Percentiles rank a stretch among this genome's conserved stretches.
phyloP scores from a whole-genome alignment of 2,797 vertebrate species.

The Lycodopsis pacificus region DNA sequence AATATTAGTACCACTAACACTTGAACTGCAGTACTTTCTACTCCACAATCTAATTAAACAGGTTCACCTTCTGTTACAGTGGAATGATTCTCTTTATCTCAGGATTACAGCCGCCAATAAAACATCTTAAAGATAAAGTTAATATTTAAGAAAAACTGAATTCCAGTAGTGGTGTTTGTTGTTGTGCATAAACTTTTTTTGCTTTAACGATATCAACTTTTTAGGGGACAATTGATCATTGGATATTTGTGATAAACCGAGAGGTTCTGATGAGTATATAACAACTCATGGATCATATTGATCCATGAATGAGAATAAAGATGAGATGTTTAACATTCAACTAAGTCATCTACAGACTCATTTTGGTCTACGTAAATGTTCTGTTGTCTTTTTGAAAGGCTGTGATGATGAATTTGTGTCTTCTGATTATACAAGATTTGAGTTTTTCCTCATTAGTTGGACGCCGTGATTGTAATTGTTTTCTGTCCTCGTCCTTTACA shows the following conservation, averaged over 20 bases:
- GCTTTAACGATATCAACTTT: constrained; percentile 1
- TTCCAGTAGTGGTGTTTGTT: neutral
- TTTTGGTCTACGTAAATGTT: neutral
- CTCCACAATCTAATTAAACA: neutral
- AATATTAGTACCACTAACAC: neutral
- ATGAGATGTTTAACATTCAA: neutral
- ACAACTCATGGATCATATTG: neutral
- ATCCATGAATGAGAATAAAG: neutral
- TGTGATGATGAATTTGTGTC: neutral
- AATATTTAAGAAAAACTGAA: neutral
- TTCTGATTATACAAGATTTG: neutral
- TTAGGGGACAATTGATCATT: neutral
- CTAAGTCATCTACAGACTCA: neutral
- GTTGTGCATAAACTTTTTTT: neutral
- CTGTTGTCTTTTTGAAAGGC: neutral
- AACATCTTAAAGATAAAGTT: neutral
- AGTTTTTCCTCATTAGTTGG: neutral
- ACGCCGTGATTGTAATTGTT: neutral
- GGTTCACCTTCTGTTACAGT: neutral
- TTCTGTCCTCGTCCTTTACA: constrained; percentile 51
- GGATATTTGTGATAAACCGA: constrained; percentile 2
- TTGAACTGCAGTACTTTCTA: neutral
- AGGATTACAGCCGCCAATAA: neutral
- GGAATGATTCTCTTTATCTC: neutral
- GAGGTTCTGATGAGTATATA: neutral